phyloP scores from a whole-genome alignment of 2,797 vertebrate species.

The Bovichtus diacanthus region DNA sequence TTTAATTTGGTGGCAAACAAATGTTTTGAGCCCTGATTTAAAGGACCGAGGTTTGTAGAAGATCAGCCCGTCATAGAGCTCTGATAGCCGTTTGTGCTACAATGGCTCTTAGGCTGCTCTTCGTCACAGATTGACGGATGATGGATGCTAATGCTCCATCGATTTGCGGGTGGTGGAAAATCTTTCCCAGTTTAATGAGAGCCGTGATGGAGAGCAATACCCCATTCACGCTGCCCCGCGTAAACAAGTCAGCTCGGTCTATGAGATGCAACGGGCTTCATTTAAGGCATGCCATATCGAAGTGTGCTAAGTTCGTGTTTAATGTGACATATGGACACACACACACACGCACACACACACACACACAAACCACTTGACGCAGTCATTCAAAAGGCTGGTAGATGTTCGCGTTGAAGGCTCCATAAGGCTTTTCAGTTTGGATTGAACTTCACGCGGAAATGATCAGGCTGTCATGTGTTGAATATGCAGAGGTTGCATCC shows the following conservation, averaged over 20 bases:
- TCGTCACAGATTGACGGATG: conserved; percentile 55
- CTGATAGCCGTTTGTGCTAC: conserved; percentile 14
- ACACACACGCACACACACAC: background rate
- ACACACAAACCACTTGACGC: background rate
- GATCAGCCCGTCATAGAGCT: conserved; percentile 7
- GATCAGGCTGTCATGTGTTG: conserved; percentile 5
- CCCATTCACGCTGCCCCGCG: conserved; percentile 26
- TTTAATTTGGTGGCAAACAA: background rate
- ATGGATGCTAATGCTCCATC: conserved; percentile 70
- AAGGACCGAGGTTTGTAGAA: background rate
- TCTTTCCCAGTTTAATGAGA: conserved; percentile 72
- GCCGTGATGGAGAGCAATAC: conserved; percentile 54
- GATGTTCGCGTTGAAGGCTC: conserved; percentile 27
- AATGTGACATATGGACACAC: conserved; percentile 21
- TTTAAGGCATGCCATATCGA: conserved; percentile 49
- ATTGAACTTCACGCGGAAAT: conserved; percentile 18
- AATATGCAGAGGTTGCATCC: conserved; percentile 5
- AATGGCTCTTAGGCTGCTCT: conserved; percentile 42
- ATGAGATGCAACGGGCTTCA: conserved; percentile 52
- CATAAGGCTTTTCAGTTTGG: conserved; percentile 8
- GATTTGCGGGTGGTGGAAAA: conserved; percentile 54
- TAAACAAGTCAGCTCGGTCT: conserved; percentile 65
- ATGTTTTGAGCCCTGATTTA: background rate
- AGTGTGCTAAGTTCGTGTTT: conserved; percentile 39
- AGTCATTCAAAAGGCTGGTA: background rate